phyloP scores from a whole-genome alignment of 2,797 vertebrate species.

The Helicolenus hilgendorfi region DNA sequence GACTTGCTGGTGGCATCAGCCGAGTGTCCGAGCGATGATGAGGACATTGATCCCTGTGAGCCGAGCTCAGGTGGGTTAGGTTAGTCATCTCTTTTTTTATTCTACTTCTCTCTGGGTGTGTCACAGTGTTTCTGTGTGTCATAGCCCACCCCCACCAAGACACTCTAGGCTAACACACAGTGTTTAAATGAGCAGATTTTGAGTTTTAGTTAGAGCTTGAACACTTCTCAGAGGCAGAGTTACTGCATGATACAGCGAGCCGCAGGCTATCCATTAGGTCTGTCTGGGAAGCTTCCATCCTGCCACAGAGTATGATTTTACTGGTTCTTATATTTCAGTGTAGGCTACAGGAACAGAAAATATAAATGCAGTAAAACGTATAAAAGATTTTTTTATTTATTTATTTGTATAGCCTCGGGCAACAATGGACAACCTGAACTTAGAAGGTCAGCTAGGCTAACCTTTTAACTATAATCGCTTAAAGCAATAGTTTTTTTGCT shows the following conservation, averaged over 20 bases:
- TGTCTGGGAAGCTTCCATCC: slow-evolving; percentile 23
- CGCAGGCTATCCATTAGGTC: slow-evolving; percentile 20
- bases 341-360: neutral
- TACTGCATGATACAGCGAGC: slow-evolving; percentile 3
- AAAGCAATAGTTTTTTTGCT: neutral
- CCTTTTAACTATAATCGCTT: neutral
- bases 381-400: neutral
- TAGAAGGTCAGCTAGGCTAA: neutral
- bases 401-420: neutral
- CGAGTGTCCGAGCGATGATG: slow-evolving; percentile 98
- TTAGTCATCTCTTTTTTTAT: slow-evolving; percentile 98
- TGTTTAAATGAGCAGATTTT: slow-evolving; percentile 49
- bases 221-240: slow-evolving; percentile 27
- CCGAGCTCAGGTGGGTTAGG: slow-evolving; percentile 99
- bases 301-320: slow-evolving; percentile 7
- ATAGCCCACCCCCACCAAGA: slow-evolving; percentile 47
- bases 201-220: slow-evolving; percentile 38
- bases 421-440: neutral
- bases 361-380: neutral
- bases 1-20: slow-evolving; percentile 97
- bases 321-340: neutral
- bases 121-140: slow-evolving; percentile 76
- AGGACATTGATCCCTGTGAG: slow-evolving; percentile 99
- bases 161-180: slow-evolving; percentile 21
- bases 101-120: slow-evolving; percentile 93